These are phyloP conservation scores for Ceramica pisi DNA, from an alignment of 2,888 invertebrate genomes.

Conservation along the genomic window DNA sequence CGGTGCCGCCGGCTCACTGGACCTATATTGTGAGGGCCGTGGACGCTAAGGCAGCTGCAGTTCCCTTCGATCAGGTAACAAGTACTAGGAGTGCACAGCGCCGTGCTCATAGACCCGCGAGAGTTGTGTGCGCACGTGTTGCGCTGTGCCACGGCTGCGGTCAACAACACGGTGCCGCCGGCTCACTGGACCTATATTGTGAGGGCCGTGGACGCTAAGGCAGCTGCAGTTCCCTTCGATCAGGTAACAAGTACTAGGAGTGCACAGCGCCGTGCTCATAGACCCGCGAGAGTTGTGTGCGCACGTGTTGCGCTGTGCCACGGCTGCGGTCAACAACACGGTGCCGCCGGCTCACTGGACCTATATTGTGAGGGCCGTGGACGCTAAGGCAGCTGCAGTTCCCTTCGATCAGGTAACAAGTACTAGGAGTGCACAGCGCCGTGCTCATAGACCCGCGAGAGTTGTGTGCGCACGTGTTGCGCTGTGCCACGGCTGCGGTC, in stretches of 20 bases:
- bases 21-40: constrained; percentile 70
- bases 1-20: constrained; percentile 72
- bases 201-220: constrained; percentile 64
- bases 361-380: constrained; percentile 70
- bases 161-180: constrained; percentile 68
- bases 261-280: constrained; percentile 73
- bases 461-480: constrained; percentile 65
- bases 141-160: constrained; percentile 63
- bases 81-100: constrained; percentile 79
- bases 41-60: constrained; percentile 50
- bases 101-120: constrained; percentile 63
- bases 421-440: constrained; percentile 78
- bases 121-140: constrained; percentile 69
- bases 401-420: constrained; percentile 77
- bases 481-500: constrained; percentile 64
- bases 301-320: constrained; percentile 64
- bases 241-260: constrained; percentile 79
- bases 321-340: constrained; percentile 59
- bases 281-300: constrained; percentile 67
- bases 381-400: constrained; percentile 60
- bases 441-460: constrained; percentile 68
- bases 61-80: constrained; percentile 78
- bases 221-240: constrained; percentile 70
- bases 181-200: constrained; percentile 70
- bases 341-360: constrained; percentile 72